Evolutionary conservation across 2,888 invertebrate genomes (phyloP).

Genomic region (Hirtodrosophila trivittata): DNA sequence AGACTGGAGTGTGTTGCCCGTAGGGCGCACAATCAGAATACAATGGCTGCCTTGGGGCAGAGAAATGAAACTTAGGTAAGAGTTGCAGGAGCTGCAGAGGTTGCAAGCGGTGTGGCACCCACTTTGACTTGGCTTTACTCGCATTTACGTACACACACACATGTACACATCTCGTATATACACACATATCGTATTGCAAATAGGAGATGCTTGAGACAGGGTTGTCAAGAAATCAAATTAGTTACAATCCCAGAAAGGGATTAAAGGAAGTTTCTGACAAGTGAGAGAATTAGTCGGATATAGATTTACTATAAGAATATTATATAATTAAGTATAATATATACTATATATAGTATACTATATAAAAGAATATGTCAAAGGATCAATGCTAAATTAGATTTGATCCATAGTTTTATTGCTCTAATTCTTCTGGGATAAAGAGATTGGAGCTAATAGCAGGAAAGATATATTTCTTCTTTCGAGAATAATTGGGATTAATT

Average conservation of each 20-base stretch:
- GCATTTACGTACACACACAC: conserved; percentile 64
- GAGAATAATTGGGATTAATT: too few relatives aligned
- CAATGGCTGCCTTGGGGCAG: conserved; percentile 67
- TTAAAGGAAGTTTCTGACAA: too few relatives aligned
- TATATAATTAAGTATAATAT: too few relatives aligned
- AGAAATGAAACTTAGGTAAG: conserved; percentile 9
- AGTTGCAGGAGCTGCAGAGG: not conserved
- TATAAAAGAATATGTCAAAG: too few relatives aligned
- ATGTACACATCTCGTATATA: conserved; percentile 1
- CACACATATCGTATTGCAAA: conserved; percentile 29
- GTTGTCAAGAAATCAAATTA: conserved; percentile 22
- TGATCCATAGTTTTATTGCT: too few relatives aligned
- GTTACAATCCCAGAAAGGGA: not conserved
- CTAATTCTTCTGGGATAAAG: too few relatives aligned
- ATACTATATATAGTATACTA: too few relatives aligned
- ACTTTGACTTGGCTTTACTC: conserved; percentile 51
- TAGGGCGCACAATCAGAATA: conserved; percentile 60
- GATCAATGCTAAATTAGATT: too few relatives aligned
- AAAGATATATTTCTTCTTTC: too few relatives aligned
- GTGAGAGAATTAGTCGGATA: too few relatives aligned
- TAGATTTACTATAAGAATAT: too few relatives aligned
- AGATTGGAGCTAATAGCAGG: too few relatives aligned
- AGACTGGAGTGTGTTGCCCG: conserved; percentile 12
- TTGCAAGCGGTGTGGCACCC: conserved; percentile 12
- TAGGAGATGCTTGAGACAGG: conserved; percentile 25